Evolutionary conservation across 2,113 vertebrate species (phyloP), one percentile per base, ranked within the genome.

Genomic region (Corynorhinus townsendii): DNA sequence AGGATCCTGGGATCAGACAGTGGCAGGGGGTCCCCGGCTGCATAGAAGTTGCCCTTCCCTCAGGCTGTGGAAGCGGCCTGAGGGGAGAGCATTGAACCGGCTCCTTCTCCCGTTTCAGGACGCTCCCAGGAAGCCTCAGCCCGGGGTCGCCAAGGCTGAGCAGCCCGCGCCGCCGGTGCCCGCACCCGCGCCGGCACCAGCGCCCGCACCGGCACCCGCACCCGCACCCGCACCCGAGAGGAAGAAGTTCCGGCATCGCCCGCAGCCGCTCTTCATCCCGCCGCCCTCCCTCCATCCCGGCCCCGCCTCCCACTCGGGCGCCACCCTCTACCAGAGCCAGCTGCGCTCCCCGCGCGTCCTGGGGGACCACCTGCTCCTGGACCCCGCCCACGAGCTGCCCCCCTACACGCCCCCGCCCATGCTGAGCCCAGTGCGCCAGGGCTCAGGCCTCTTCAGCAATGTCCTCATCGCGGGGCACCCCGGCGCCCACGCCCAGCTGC

Each of bases 381-480:
- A 98, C 89, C 91, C 97, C 16, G 83, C 95, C 0, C 98, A 97
- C 0, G 98, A 98, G 92, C 98, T 98, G 3, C 98, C 98, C 12
- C 98, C 98, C 24, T 99, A 99, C 98, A 99, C 99, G 43, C 99
- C 99, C 0, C 99, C 99, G 0, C 99, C 99, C 0, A 99, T 99
- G 99, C 99, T 99, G 30, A 99, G 99, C 64, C 99, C 99, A 0
- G 98, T 98, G 83, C 99, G 99, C n/a, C 99, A 99, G 9, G 99
- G 99, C 0, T 99, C 99, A 0, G 99, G 99, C 43, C 98, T 99
- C 93, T 99, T 99, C 98, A 99, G 98, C 97, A 99, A 97, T 5
- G 98, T 99, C 28, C 98, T 98, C 92, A 90, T 91, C 79, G 97
- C 97, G 0, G 97, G 97, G 5, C 96, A 98, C 54, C 94, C 97